These are phyloP conservation scores for Chrysomela aeneicollis DNA, from an alignment of 2,888 invertebrate genomes.

Conservation along the genomic window DNA sequence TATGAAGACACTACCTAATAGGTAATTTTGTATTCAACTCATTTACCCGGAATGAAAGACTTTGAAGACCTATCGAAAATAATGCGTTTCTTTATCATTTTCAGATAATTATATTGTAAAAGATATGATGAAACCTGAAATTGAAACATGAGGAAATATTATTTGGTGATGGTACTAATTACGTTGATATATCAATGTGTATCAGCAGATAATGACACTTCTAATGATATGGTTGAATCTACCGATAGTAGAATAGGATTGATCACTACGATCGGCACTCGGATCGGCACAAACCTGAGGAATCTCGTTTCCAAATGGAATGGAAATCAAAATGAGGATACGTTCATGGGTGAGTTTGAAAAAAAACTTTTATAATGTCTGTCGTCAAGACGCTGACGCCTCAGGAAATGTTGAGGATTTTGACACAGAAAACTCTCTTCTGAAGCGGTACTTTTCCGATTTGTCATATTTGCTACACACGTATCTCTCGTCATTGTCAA, in stretches of 20 bases:
- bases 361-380: too few species aligned
- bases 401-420: too few species aligned
- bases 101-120: neutral
- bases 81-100: conserved; percentile 4
- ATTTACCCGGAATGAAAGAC: too few species aligned
- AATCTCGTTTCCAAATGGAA: conserved; percentile 16
- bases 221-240: conserved; percentile 1
- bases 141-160: conserved; percentile 29
- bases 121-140: conserved; percentile 18
- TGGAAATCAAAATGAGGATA: conserved; percentile 12
- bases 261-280: conserved; percentile 6
- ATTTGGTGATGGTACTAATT: conserved; percentile 11
- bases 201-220: conserved; percentile 16
- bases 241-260: conserved; percentile 16
- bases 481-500: too few species aligned
- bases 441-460: too few species aligned
- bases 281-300: conserved; percentile 19
- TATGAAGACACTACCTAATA: too few species aligned
- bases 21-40: too few species aligned
- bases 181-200: conserved; percentile 20
- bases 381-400: too few species aligned
- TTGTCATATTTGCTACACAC: too few species aligned
- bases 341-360: conserved; percentile 10
- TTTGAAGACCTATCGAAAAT: too few species aligned
- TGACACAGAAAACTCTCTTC: too few species aligned